Evolutionary conservation across 2,888 invertebrate genomes (phyloP).

Genomic region (Scrobipalpa costella): DNA sequence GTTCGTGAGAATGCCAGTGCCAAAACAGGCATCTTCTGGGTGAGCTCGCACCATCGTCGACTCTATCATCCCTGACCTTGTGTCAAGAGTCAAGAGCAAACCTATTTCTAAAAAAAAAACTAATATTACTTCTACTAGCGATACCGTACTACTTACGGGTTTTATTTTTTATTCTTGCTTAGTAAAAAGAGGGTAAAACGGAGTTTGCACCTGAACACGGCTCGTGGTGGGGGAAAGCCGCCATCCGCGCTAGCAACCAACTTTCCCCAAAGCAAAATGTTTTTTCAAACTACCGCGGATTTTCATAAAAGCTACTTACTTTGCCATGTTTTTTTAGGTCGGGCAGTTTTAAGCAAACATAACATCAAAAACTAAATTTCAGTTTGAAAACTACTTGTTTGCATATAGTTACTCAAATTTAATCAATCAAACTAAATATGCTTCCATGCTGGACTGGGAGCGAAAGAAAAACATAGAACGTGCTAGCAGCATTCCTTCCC

Average conservation of each 20-base stretch:
- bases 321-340: conserved; percentile 8
- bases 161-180: neutral
- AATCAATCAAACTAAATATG: too few relatives aligned
- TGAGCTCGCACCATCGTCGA: too few relatives aligned
- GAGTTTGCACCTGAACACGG: neutral
- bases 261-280: neutral
- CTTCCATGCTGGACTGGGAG: too few relatives aligned
- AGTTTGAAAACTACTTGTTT: neutral
- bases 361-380: neutral
- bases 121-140: too few relatives aligned
- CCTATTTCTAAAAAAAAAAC: too few relatives aligned
- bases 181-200: conserved; percentile 1
- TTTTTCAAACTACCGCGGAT: neutral
- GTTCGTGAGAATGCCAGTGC: too few relatives aligned
- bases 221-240: neutral
- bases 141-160: neutral
- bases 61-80: too few relatives aligned
- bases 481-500: too few relatives aligned
- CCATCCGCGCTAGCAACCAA: neutral
- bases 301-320: conserved; percentile 9
- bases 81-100: too few relatives aligned
- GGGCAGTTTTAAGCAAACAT: neutral
- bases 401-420: too few relatives aligned
- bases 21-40: too few relatives aligned
- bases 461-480: too few relatives aligned